These are phyloP conservation scores for Microtus pennsylvanicus DNA, from an alignment of 2,113 vertebrate species.

Conservation along the genomic window DNA sequence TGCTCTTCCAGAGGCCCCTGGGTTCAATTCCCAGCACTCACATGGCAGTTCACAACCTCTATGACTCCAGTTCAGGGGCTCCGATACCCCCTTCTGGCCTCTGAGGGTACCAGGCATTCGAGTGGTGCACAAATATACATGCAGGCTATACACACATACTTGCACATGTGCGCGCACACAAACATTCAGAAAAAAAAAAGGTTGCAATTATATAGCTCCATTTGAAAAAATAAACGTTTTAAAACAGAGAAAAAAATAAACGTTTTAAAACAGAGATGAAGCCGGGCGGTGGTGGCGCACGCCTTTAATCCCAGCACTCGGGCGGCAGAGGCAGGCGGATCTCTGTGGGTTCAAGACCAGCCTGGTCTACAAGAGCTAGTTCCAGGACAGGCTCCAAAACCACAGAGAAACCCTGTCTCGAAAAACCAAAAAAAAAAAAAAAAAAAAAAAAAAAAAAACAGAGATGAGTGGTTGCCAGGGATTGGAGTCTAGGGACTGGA, in stretches of 20 bases:
- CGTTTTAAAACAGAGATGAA: background rate
- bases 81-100: background rate
- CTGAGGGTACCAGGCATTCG: background rate
- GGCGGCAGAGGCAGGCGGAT: too few relatives aligned
- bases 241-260: background rate
- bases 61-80: background rate
- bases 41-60: background rate
- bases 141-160: background rate
- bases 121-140: background rate
- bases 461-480: background rate
- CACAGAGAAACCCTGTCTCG: too few relatives aligned
- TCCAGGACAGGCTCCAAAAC: too few relatives aligned
- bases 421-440: too few relatives aligned
- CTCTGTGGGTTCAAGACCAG: too few relatives aligned
- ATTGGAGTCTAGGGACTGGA: background rate
- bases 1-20: background rate
- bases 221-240: constrained; percentile 16
- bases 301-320: too few relatives aligned
- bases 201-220: background rate
- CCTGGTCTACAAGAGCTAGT: too few relatives aligned
- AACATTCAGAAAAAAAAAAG: background rate
- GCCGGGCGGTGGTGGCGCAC: too few relatives aligned
- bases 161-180: background rate
- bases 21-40: background rate
- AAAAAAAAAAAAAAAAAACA: background rate